Evolutionary conservation across 2,113 vertebrate species (phyloP), one percentile per base, ranked within the genome.

Genomic region (Trichechus manatus): DNA sequence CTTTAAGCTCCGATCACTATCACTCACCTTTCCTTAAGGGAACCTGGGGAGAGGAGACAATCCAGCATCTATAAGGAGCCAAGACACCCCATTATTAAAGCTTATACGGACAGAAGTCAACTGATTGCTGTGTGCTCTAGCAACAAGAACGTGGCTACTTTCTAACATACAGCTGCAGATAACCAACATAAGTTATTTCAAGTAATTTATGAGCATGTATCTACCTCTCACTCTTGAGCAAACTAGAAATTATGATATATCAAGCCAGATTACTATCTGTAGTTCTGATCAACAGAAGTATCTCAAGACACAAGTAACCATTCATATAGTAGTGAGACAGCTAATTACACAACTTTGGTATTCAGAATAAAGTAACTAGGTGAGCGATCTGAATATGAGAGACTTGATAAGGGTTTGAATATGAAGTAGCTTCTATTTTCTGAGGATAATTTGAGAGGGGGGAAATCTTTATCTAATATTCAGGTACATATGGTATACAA

Each of bases 281-380:
- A 87, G 75, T 86, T 83, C 74, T 64, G 63, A 64, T 77, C 9
- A 94, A 47, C 59, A 85, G 79, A 90, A 93, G 88, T 74, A 89
- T 53, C 47, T 17, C 33, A 68, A 83, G 31, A 70, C 47, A 17
- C 27, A 61, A 96, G 23, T 27, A 68, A 33, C 50, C 36, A 87
- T 47, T 74, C 86, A 75, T n/a, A 70, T 13, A 23, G 20, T 42
- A 53, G 23, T 68, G 19, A 36, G 53, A 56, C 9, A 39, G 19
- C 59, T 31, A 63, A 19, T 80, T 88, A 64, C 77, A 87, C 56
- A 94, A 42, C 11, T 13, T 2, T 70, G 68, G 33, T 36, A 70
- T 74, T 89, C 19, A 89, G 64, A 86, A 36, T 63, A 44, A 78
- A 94, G 47, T n/a, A 66, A 59, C 59, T 61, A 77, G 79, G 83